Evolutionary conservation across 2,888 invertebrate species (phyloP), one percentile per base, ranked within the genome.

Genomic region (Neoitamus cyanurus): DNA sequence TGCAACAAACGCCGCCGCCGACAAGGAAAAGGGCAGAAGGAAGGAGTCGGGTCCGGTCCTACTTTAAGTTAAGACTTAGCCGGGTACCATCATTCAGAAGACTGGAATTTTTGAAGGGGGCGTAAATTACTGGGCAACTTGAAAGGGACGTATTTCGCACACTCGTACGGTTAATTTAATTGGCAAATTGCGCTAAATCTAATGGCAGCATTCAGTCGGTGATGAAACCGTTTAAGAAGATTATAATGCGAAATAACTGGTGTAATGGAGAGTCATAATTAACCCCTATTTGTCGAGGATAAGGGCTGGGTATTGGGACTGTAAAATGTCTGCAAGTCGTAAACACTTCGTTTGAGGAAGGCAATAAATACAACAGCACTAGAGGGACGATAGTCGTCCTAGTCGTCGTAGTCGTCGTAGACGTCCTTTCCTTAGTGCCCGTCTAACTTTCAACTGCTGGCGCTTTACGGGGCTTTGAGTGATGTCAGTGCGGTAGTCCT

Each of bases 261-360:
- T 82, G 82, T 83, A 85, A 85, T 85, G 78, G 83, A 37, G 78
- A 85, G 37, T 78, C 85, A 78, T 85, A 85, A 85, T 83, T 85
- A 83, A 85, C 83, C 85, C 85, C 83, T 83, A 85, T 85, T 85
- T 85, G 85, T 85, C 85, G 83, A 83, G 85, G 82, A 82, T 82
- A 82, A 46, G 82, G 82, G n/a, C 82, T 36, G 69, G 36, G 69
- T 69, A 82, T 82, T 69, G 48, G 82, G 82, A 82, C 82, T 82
- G 82, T 82, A 82, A 82, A 82, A 82, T 82, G 82, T 82, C 82
- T 82, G 82, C 82, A 82, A 82, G 82, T 82, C 82, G 82, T 82
- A 82, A 82, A 82, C 82, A 82, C 82, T 82, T 42, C 69, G 82
- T 69, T 69, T 37, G 82, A 82, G 82, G 82, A 82, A 37, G 82